Percentiles rank a stretch among this genome's conserved stretches.
Evolutionary conservation across 2,888 invertebrate species (phyloP).

Genomic region (Diogma glabrata): DNA sequence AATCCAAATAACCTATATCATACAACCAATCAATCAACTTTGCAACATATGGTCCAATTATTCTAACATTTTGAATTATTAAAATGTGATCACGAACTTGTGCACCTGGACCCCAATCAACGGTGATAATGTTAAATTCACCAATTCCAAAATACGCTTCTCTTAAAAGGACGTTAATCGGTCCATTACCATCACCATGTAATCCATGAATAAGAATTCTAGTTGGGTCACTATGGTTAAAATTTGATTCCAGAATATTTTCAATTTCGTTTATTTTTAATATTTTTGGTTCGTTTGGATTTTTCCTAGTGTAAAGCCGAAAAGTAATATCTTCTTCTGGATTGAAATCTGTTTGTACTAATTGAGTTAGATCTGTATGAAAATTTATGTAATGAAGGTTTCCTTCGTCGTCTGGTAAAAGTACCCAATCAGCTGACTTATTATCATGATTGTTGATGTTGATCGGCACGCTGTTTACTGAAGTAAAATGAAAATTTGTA

Average conservation of each 20-base stretch:
- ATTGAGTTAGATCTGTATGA: not conserved
- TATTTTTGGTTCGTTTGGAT: constrained; percentile 15
- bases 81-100: constrained; percentile 43
- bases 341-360: constrained; percentile 2
- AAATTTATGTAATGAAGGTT: not conserved
- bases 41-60: not conserved
- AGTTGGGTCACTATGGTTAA: constrained; percentile 20
- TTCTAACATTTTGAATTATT: constrained; percentile 39
- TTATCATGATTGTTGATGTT: too few relatives aligned
- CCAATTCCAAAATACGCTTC: constrained; percentile 41
- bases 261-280: constrained; percentile 14
- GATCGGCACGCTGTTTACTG: too few relatives aligned
- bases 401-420: not conserved
- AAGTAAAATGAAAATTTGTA: too few relatives aligned
- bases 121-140: constrained; percentile 46
- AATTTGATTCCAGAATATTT: constrained; percentile 19
- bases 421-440: not conserved
- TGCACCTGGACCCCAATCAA: constrained; percentile 48
- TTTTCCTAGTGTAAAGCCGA: constrained; percentile 32
- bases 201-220: constrained; percentile 12
- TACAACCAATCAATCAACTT: not conserved
- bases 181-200: constrained; percentile 25
- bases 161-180: not conserved
- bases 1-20: constrained; percentile 26
- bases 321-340: constrained; percentile 30